Evolutionary conservation across 2,888 invertebrate species (phyloP), one percentile per base, ranked within the genome.

Genomic region (Agrotis ipsilon): DNA sequence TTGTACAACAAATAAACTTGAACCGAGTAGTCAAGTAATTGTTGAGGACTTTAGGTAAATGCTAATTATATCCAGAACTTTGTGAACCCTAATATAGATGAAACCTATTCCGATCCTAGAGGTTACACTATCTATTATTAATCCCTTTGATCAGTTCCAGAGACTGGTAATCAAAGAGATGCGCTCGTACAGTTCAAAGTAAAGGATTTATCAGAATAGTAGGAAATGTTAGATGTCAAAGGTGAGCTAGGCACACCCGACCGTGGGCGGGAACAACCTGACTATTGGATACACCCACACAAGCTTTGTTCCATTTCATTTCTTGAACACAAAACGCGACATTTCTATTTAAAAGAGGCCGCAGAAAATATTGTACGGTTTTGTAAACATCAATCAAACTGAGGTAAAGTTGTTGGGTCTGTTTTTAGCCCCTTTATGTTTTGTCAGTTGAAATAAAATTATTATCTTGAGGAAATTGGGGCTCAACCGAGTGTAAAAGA

Each of bases 191-290:
- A 48, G 59, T 59, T 54, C 43, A 73, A 60, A 18, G 27, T 18
- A 18, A 49, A 39, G 49, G 18, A 49, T 19, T 27, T 43, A 32
- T 27, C n/a, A 32, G 27, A 27, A 59, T 13, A 43, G 24, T 68
- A 21, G n/a, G 13, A n/a, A n/a, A 32, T 67, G n/a, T 78, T n/a
- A 48, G 14, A 78, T 54, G 18, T 54, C 71, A 70, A 70, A 73
- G 48, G 52, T 78, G 19, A 48, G 19, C 58, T 11, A n/a, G 21
- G 43, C 78, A 27, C 72, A 11, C 48, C 58, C 43, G 14, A n/a
- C 7, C 19, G 18, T 49, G 27, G 48, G 51, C 16, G 72, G 19
- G 3, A 13, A 18, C 6, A 45, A 24, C 13, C 27, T 60, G 6
- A 1, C 51, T 19, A 69, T 69, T 58, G 55, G 19, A 51, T 68